These are phyloP conservation scores for Lordiphosa andalusiaca DNA, from an alignment of 2,888 invertebrate genomes.

Conservation along the genomic window DNA sequence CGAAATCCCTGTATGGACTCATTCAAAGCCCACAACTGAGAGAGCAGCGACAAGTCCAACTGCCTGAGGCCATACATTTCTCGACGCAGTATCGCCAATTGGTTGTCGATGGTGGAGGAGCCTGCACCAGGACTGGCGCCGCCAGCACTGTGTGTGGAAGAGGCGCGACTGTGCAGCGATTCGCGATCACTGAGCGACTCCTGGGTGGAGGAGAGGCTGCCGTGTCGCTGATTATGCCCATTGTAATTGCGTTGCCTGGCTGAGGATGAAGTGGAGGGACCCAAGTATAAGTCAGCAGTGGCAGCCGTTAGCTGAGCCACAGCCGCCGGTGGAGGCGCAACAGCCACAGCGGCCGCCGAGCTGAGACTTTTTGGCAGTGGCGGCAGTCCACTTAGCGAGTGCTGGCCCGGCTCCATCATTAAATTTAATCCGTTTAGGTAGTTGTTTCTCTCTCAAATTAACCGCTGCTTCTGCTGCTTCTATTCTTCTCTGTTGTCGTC, in stretches of 20 bases:
- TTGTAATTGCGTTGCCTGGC: slow-evolving; percentile 65
- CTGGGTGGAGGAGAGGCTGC: slow-evolving; percentile 78
- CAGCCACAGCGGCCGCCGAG: slow-evolving; percentile 82
- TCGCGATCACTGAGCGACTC: slow-evolving; percentile 78
- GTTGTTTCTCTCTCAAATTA: slow-evolving; percentile 8
- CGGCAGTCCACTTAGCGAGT: slow-evolving; percentile 84
- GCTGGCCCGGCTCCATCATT: slow-evolving; percentile 50
- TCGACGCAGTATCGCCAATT: slow-evolving; percentile 90
- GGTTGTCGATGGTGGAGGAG: slow-evolving; percentile 88
- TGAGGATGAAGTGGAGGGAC: slow-evolving; percentile 73
- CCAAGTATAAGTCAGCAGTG: slow-evolving; percentile 66
- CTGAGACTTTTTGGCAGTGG: slow-evolving; percentile 93
- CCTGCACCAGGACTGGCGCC: slow-evolving; percentile 36
- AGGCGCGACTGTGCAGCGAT: slow-evolving; percentile 76
- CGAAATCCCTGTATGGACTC: slow-evolving; percentile 95
- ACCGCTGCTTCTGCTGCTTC: not conserved
- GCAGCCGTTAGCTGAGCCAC: slow-evolving; percentile 51
- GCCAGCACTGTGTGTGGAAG: slow-evolving; percentile 71
- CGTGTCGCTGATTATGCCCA: slow-evolving; percentile 66
- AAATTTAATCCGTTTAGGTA: slow-evolving; percentile 20
- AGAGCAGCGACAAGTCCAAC: slow-evolving; percentile 92
- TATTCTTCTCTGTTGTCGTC: slow-evolving; percentile 13
- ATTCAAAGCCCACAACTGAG: slow-evolving; percentile 95
- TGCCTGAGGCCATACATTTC: slow-evolving; percentile 94
- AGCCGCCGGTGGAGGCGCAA: slow-evolving; percentile 34